Conservation (phyloP, 2,113 vertebrate species). For the Cyanocitta stelleri region DNA sequence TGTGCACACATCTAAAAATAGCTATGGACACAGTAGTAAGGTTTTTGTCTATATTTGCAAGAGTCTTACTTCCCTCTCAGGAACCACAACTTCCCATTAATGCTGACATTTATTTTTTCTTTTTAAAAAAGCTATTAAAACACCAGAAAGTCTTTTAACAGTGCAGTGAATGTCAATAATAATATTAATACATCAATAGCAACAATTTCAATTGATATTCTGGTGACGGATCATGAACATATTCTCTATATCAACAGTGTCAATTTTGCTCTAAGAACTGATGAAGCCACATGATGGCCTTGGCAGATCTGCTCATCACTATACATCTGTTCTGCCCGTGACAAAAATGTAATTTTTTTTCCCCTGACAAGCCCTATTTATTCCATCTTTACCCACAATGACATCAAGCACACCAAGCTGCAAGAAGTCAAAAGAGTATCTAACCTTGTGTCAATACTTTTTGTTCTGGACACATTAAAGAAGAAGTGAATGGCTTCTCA, state of each 20-base stretch:
- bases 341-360: neutral
- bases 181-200: neutral
- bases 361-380: neutral
- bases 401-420: neutral
- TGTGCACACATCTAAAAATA: constrained; percentile 51
- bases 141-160: neutral
- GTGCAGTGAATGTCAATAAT: neutral
- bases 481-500: neutral
- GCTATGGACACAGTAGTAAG: constrained; percentile 30
- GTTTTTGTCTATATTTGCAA: constrained; percentile 40
- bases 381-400: neutral
- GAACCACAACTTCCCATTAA: neutral
- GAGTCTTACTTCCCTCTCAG: constrained; percentile 5
- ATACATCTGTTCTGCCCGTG: neutral
- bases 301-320: neutral
- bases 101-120: neutral
- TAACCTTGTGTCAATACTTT: neutral
- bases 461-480: neutral
- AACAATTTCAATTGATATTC: neutral
- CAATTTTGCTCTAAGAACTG: neutral
- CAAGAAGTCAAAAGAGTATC: neutral
- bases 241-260: neutral
- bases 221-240: neutral
- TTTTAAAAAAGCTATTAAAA: neutral
- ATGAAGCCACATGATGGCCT: neutral